A percentile compares a stretch with the other conserved stretches of the same genome.
Conservation (phyloP, 2,113 vertebrate species). For the Nesoenas mayeri region DNA sequence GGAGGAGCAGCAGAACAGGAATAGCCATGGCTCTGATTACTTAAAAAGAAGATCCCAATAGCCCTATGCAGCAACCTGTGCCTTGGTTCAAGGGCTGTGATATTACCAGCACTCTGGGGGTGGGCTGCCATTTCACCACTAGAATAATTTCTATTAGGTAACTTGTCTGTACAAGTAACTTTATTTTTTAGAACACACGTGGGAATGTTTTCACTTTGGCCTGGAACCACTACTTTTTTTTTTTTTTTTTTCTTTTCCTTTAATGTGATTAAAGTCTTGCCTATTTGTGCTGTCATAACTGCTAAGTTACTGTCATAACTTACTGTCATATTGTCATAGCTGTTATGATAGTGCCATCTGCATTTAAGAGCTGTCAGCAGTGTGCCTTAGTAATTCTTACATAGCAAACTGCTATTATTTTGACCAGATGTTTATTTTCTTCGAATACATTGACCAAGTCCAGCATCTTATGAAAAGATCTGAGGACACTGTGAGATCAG, state of each 20-base stretch:
- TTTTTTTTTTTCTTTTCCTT: neutral
- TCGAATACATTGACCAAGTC: neutral
- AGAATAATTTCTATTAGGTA: neutral
- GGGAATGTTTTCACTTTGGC: neutral
- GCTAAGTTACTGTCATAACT: neutral
- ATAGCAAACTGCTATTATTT: neutral
- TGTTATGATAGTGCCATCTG: constrained; percentile 16
- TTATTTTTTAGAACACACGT: neutral
- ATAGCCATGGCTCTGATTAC: neutral
- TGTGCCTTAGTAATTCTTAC: neutral
- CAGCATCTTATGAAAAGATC: neutral
- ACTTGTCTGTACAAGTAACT: neutral
- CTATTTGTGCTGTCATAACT: constrained; percentile 19
- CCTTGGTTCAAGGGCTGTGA: neutral
- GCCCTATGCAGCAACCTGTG: neutral
- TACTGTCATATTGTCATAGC: neutral
- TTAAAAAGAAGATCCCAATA: neutral
- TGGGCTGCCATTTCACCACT: neutral
- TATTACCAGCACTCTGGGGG: neutral
- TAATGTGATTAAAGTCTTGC: constrained; percentile 28
- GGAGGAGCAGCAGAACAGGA: neutral
- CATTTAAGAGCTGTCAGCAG: constrained; percentile 29
- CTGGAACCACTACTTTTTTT: neutral
- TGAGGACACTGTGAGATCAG: neutral
- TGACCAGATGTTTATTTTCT: constrained; percentile 32